Conservation (phyloP, 2,113 vertebrate species). For the Microtus richardsoni region DNA sequence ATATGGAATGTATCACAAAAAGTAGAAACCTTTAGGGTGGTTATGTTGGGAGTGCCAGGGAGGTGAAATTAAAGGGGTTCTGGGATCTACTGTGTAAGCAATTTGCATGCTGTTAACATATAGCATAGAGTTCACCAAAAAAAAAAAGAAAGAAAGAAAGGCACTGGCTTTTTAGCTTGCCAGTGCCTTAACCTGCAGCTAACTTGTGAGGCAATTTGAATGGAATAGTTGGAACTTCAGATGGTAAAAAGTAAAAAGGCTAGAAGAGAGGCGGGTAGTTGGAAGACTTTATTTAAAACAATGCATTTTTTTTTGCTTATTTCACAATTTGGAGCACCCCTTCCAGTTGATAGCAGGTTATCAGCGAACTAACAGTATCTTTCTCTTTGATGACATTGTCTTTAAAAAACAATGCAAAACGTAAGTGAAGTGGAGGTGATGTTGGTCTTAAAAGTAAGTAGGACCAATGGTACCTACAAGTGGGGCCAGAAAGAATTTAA, state of each 20-base stretch:
- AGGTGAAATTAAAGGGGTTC: background rate
- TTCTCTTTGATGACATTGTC: background rate
- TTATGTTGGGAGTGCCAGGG: background rate
- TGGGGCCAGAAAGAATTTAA: background rate
- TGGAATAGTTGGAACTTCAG: background rate
- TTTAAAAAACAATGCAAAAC: conserved; percentile 38
- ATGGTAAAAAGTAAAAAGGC: background rate
- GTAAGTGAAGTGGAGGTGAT: background rate
- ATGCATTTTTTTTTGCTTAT: background rate
- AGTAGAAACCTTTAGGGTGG: background rate
- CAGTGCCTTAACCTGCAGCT: background rate
- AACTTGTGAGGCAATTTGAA: background rate
- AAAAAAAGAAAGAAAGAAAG: too few relatives aligned
- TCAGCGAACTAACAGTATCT: background rate
- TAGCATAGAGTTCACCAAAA: background rate
- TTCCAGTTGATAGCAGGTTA: background rate
- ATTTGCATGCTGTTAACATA: background rate
- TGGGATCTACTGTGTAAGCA: background rate
- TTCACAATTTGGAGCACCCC: background rate
- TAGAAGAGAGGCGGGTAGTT: background rate
- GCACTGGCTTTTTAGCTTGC: background rate
- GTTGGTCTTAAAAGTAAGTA: background rate
- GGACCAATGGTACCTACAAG: background rate
- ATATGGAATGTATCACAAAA: background rate
- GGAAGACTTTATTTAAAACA: background rate